Evolutionary conservation across 2,113 vertebrate species (phyloP), one percentile per base, ranked within the genome.

Genomic region (Silurus asotus): DNA sequence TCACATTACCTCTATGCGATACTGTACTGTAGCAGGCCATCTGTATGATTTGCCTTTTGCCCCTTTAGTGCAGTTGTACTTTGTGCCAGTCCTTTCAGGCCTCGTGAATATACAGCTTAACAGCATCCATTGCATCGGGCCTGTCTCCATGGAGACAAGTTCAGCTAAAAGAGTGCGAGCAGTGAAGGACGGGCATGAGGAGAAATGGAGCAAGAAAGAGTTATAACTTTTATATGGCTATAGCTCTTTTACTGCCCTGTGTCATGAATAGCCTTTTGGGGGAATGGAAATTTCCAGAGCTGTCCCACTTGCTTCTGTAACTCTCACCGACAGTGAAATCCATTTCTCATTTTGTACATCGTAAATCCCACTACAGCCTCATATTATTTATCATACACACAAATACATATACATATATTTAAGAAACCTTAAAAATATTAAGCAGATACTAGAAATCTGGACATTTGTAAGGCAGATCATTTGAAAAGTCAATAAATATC

Each of bases 121-220:
- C 25, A 14, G 86, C 79, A 48, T 86, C 81, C 89, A 88, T 81
- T 90, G 88, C 82, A 82, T 86, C 84, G 86, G 84, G 88, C 86
- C 56, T 0, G 2, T 94, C 83, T 82, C 92, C 90, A 92, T 93
- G 90, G 93, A 91, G 92, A 93, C 90, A 37, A 20, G n/a, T 78
- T 82, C 62, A 15, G 74, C 70, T 45, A 53, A 49, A 56, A 86
- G 48, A 83, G 74, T 58, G 8, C 0, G 58, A 76, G 70, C 28
- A 61, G 14, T 84, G 58, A n/a, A 72, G 64, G 19, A 59, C 15
- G 67, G 48, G 45, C 61, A 62, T 67, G n/a, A 70, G 17, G 58
- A 70, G 15, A 70, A 25, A 86, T 9, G 56, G 62, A 58, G 69
- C 9, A 76, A 72, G 28, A 78, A 79, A 45, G 64, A 81, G 53